These are phyloP conservation scores for Neotoxoptera formosana DNA, from an alignment of 1,140 invertebrate species.

Conservation along the genomic window DNA sequence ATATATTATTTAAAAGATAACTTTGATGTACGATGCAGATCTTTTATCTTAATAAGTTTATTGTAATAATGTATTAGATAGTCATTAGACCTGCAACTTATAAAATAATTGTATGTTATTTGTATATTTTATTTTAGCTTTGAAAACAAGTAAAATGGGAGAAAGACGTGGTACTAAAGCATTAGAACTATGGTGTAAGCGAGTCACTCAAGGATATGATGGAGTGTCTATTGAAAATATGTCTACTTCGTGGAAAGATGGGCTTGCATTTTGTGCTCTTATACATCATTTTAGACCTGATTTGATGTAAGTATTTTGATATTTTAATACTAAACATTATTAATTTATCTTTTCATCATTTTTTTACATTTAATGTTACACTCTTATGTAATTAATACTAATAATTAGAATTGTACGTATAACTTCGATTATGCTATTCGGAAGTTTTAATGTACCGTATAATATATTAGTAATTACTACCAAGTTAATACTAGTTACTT, in stretches of 20 bases:
- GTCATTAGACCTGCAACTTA: neutral
- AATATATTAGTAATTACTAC: too few relatives aligned
- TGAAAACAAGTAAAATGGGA: conserved; percentile 69
- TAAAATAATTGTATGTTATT: neutral
- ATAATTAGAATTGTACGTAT: neutral
- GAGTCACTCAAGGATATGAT: conserved; percentile 85
- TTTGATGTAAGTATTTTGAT: conserved; percentile 83
- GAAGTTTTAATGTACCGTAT: neutral
- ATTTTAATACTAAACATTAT: neutral
- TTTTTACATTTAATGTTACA: neutral
- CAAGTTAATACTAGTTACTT: neutral
- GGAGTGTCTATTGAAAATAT: conserved; percentile 89
- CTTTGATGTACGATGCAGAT: neutral
- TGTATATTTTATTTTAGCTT: conserved; percentile 40
- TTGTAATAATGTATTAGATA: neutral
- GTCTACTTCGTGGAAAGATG: conserved; percentile 92
- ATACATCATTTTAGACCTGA: conserved; percentile 96
- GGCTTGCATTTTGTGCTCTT: conserved; percentile 94
- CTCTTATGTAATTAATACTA: neutral
- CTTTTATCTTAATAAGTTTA: neutral
- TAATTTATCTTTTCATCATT: neutral
- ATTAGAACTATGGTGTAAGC: conserved; percentile 86
- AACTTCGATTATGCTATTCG: neutral
- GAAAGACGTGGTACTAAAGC: conserved; percentile 86
- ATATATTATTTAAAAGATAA: neutral